These are phyloP conservation scores for Drosophila auraria DNA, from an alignment of 1,140 invertebrate genomes.

Conservation along the genomic window DNA sequence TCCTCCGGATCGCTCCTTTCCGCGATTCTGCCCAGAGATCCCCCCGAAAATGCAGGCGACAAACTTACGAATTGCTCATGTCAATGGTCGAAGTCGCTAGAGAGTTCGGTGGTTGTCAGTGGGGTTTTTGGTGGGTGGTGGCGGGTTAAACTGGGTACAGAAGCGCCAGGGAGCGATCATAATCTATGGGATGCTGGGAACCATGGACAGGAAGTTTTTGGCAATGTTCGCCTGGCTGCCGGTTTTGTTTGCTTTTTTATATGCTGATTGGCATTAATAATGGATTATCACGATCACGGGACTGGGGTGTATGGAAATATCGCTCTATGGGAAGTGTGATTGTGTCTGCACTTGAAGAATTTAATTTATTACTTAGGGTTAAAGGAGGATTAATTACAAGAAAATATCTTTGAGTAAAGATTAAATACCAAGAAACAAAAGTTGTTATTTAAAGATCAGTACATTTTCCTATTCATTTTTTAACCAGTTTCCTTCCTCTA, in stretches of 20 bases:
- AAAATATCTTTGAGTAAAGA: too few species aligned
- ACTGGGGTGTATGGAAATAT: constrained; percentile 76
- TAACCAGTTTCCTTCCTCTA: not conserved
- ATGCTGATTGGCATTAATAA: constrained; percentile 85
- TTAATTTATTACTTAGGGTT: not conserved
- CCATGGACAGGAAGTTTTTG: constrained; percentile 49
- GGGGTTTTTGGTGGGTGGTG: constrained; percentile 19
- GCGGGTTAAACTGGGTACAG: constrained; percentile 22
- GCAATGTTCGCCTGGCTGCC: constrained; percentile 45
- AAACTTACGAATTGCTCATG: constrained; percentile 84
- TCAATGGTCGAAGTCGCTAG: constrained; percentile 50
- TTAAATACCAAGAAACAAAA: too few species aligned
- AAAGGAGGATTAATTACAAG: too few species aligned
- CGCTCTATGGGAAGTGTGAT: constrained; percentile 45
- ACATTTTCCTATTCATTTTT: too few species aligned
- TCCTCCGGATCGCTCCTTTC: not conserved
- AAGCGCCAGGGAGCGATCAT: constrained; percentile 74
- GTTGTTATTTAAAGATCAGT: not conserved
- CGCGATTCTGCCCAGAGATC: not conserved
- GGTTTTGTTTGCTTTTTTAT: constrained; percentile 54
- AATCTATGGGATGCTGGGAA: constrained; percentile 61
- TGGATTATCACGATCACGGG: constrained; percentile 84
- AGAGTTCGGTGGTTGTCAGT: constrained; percentile 11
- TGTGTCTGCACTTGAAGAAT: constrained; percentile 28
- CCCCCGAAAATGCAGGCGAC: constrained; percentile 69